These are phyloP conservation scores for Atherinomorus stipes DNA, from an alignment of 2,113 vertebrate species.

Conservation along the genomic window DNA sequence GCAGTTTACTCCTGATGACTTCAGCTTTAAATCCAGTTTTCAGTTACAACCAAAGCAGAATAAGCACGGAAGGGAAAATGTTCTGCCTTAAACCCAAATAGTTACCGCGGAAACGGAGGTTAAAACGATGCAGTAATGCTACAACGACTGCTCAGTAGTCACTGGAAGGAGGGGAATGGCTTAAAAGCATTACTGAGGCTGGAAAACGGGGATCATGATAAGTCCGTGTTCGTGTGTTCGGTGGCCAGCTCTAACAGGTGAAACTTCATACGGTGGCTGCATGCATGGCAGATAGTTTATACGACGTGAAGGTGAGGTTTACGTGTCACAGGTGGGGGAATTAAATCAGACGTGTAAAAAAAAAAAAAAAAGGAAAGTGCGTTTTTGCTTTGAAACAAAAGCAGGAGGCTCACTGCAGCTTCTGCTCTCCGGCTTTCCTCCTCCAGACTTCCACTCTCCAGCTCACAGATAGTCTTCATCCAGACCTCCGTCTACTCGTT, in stretches of 20 bases:
- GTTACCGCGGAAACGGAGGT: conserved; percentile 13
- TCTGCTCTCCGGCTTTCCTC: conserved; percentile 1
- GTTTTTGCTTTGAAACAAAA: conserved; percentile 31
- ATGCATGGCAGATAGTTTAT: conserved; percentile 10
- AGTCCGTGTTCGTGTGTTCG: not conserved
- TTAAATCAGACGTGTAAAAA: conserved; percentile 24
- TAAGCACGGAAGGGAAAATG: not conserved
- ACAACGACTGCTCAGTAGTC: conserved; percentile 69
- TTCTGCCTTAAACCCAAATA: not conserved
- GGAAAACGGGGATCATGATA: conserved; percentile 10
- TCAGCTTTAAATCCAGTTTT: conserved; percentile 68
- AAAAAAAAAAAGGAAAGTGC: conserved; percentile 28
- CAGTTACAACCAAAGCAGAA: conserved; percentile 44
- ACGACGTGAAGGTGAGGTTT: not conserved
- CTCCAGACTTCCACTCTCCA: conserved; percentile 2
- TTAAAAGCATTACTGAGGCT: conserved; percentile 54
- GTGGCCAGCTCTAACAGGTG: not conserved
- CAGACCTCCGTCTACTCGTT: conserved; percentile 83
- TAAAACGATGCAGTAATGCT: conserved; percentile 55
- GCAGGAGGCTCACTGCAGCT: conserved; percentile 9
- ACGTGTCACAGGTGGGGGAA: conserved; percentile 29
- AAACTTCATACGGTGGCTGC: conserved; percentile 26
- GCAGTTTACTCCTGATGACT: conserved; percentile 49
- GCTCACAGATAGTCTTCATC: not conserved
- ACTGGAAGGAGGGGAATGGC: conserved; percentile 40